A percentile compares a stretch with the other conserved stretches of the same genome.
Conservation (phyloP, 1,140 invertebrate genomes). For the Orussus abietinus region DNA sequence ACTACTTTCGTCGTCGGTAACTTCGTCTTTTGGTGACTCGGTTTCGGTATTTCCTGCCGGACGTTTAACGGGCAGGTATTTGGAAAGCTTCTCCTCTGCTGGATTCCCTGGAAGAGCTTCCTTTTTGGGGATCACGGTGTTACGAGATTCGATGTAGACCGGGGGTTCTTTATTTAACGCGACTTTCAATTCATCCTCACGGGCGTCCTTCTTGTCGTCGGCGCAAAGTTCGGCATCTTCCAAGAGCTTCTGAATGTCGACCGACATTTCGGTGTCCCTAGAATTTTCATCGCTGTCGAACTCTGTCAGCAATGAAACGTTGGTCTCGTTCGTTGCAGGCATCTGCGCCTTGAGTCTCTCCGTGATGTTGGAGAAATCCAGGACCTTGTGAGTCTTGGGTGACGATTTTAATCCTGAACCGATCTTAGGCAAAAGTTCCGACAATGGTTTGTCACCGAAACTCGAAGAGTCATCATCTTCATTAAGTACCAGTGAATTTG, state of each 20-base stretch:
- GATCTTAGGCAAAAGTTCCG: constrained; percentile 3
- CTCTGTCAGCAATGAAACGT: constrained; percentile 15
- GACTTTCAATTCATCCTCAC: neutral
- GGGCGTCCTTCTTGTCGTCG: constrained; percentile 10
- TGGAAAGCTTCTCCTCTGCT: too few relatives aligned
- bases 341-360: constrained; percentile 17
- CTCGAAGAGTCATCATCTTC: neutral
- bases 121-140: too few relatives aligned
- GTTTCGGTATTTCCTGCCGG: too few relatives aligned
- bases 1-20: too few relatives aligned
- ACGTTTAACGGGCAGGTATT: too few relatives aligned
- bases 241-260: constrained; percentile 31
- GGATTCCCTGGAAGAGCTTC: too few relatives aligned
- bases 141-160: too few relatives aligned
- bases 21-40: too few relatives aligned
- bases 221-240: constrained; percentile 30
- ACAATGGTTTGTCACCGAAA: neutral
- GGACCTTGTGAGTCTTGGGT: too few relatives aligned
- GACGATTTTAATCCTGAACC: neutral
- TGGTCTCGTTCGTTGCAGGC: constrained; percentile 12
- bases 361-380: constrained; percentile 21
- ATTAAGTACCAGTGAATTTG: too few relatives aligned
- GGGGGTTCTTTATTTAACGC: constrained; percentile 7
- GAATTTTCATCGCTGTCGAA: constrained; percentile 39
- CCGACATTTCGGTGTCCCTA: constrained; percentile 27